Percentiles rank a stretch among this genome's conserved stretches.
These are phyloP conservation scores for Phenganax subtilis DNA, from an alignment of 92 coral and sea anemone genomes.

Conservation along the genomic window DNA sequence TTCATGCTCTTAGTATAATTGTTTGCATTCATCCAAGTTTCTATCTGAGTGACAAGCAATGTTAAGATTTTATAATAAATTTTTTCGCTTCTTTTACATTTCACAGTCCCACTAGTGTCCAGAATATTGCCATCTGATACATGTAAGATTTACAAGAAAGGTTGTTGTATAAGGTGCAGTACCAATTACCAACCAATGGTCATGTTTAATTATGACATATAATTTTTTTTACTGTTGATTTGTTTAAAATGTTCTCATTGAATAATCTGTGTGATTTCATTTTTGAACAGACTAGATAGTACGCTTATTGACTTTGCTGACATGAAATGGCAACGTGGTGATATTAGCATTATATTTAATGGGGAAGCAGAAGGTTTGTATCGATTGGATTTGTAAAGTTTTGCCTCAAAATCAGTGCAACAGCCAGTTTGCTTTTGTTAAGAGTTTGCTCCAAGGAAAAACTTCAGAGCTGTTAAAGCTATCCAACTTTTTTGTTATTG, in stretches of 20 bases:
- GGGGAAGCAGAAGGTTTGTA: conserved; percentile 86
- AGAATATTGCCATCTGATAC: conserved; percentile 95
- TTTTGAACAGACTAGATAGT: conserved; percentile 75
- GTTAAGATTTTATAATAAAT: not conserved
- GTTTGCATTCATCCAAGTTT: too few species aligned
- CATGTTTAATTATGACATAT: too few species aligned
- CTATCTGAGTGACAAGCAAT: not conserved
- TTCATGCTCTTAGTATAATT: not conserved
- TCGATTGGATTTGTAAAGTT: not conserved
- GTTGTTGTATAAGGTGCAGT: conserved; percentile 76
- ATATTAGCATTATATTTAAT: conserved; percentile 80
- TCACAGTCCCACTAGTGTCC: conserved; percentile 80
- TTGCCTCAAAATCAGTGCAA: not conserved
- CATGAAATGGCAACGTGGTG: conserved; percentile 99
- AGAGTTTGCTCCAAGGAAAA: too few species aligned
- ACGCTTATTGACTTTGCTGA: conserved; percentile 91
- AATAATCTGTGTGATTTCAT: not conserved
- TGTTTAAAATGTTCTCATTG: not conserved
- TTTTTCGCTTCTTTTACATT: conserved; percentile 8
- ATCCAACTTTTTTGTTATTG: too few species aligned
- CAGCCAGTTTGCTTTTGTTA: too few species aligned
- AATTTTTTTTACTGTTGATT: not conserved
- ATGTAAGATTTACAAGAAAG: conserved; percentile 90
- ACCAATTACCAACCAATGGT: too few species aligned
- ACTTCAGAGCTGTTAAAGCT: too few species aligned